Percentiles rank a stretch among this genome's conserved stretches.
Conservation (phyloP, 2,113 vertebrate genomes). For the Procapra przewalskii region DNA sequence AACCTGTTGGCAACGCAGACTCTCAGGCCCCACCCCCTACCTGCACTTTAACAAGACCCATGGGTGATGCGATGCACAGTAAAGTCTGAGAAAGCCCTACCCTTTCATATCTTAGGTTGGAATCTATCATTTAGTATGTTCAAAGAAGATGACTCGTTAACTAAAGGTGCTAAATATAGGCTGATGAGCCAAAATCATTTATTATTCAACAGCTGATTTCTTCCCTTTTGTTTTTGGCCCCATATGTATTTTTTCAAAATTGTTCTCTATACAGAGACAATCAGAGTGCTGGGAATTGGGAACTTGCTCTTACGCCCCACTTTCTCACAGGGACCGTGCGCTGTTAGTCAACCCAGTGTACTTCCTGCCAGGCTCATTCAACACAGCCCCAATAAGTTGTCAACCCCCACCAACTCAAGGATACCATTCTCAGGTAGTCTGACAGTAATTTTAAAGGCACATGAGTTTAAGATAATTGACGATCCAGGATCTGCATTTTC, state of each 20-base stretch:
- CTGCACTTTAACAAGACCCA: background rate
- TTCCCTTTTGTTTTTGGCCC: background rate
- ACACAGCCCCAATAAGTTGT: background rate
- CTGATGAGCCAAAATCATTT: background rate
- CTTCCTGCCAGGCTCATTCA: background rate
- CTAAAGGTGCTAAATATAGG: background rate
- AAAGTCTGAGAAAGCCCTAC: background rate
- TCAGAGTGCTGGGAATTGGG: background rate
- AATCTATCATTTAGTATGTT: background rate
- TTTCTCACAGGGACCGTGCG: background rate
- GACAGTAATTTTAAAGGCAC: background rate
- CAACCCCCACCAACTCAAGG: background rate
- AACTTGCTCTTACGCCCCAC: accelerated
- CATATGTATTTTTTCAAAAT: background rate
- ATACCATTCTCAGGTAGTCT: background rate
- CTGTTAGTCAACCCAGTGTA: background rate
- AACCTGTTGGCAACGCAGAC: background rate
- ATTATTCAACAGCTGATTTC: background rate
- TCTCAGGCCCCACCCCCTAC: background rate
- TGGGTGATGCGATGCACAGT: background rate
- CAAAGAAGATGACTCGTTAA: background rate
- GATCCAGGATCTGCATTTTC: background rate
- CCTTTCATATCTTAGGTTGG: background rate
- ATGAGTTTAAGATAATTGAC: background rate
- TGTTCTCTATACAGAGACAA: background rate